phyloP scores from a whole-genome alignment of 2,113 vertebrate genomes.

The Eulemur macaco region DNA sequence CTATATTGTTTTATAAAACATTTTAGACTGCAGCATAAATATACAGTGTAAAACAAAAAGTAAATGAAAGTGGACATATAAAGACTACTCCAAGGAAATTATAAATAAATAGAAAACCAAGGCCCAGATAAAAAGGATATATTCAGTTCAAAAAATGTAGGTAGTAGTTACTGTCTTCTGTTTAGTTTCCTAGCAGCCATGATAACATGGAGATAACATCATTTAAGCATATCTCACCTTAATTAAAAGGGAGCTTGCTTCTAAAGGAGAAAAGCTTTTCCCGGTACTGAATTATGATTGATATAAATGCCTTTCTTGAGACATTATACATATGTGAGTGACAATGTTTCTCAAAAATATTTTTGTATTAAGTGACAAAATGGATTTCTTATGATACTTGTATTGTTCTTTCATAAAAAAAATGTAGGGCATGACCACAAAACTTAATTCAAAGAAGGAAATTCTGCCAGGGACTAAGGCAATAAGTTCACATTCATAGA shows the following conservation, averaged over 20 bases:
- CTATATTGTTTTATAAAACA: not conserved
- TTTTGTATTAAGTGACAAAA: slow-evolving; percentile 5
- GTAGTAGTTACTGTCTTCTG: not conserved
- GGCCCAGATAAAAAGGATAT: not conserved
- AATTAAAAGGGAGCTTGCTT: not conserved
- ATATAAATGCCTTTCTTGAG: not conserved
- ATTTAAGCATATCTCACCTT: not conserved
- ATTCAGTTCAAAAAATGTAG: not conserved
- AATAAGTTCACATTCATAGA: not conserved
- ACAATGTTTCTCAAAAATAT: not conserved
- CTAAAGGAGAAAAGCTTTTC: not conserved
- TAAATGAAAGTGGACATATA: not conserved
- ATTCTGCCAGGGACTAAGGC: not conserved
- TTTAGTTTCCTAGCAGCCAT: not conserved
- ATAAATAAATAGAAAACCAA: not conserved
- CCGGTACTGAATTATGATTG: not conserved
- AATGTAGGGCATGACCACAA: not conserved
- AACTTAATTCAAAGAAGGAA: not conserved
- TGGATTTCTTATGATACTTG: not conserved
- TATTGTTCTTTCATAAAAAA: not conserved
- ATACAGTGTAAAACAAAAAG: not conserved
- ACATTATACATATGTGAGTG: not conserved
- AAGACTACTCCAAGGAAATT: not conserved
- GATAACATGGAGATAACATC: not conserved
- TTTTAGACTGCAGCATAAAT: not conserved